These are phyloP conservation scores for Andrena praecox DNA, from an alignment of 2,888 invertebrate species.

Conservation along the genomic window DNA sequence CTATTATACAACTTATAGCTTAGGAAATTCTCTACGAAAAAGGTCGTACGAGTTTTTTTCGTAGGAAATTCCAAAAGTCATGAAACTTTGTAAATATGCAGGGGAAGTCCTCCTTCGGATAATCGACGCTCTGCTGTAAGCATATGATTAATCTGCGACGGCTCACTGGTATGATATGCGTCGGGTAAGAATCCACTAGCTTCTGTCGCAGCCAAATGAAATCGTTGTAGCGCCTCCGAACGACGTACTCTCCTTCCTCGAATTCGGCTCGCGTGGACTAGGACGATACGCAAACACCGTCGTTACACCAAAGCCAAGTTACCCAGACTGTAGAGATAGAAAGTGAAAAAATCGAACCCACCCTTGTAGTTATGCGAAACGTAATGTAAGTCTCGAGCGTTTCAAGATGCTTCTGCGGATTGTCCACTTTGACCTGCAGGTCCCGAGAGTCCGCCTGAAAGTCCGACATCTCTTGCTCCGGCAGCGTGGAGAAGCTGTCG, in stretches of 20 bases:
- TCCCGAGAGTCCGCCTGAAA: constrained; percentile 87
- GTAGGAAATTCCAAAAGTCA: too few species aligned
- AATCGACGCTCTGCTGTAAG: too few species aligned
- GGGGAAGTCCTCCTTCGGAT: too few species aligned
- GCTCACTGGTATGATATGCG: constrained; percentile 89
- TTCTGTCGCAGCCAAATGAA: constrained; percentile 90
- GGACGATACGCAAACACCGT: constrained; percentile 1
- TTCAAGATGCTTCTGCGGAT: constrained; percentile 90
- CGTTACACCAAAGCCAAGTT: background rate
- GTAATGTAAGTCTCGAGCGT: constrained; percentile 90
- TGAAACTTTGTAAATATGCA: too few species aligned
- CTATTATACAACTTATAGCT: too few species aligned
- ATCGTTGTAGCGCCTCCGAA: constrained; percentile 90
- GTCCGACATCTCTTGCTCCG: constrained; percentile 87
- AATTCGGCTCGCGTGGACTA: constrained; percentile 88
- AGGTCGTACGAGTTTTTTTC: too few species aligned
- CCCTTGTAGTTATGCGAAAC: constrained; percentile 89
- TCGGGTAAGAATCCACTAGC: constrained; percentile 88
- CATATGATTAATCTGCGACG: background rate
- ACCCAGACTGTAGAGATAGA: too few species aligned
- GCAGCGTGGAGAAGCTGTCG: constrained; percentile 87
- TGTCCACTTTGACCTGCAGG: constrained; percentile 89
- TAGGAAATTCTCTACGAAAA: too few species aligned
- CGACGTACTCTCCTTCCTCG: constrained; percentile 88
- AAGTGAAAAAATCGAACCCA: constrained; percentile 74